Percentiles rank a stretch among this genome's conserved stretches.
These are phyloP conservation scores for Candoia aspera DNA, from an alignment of 2,113 vertebrate genomes.

Conservation along the genomic window DNA sequence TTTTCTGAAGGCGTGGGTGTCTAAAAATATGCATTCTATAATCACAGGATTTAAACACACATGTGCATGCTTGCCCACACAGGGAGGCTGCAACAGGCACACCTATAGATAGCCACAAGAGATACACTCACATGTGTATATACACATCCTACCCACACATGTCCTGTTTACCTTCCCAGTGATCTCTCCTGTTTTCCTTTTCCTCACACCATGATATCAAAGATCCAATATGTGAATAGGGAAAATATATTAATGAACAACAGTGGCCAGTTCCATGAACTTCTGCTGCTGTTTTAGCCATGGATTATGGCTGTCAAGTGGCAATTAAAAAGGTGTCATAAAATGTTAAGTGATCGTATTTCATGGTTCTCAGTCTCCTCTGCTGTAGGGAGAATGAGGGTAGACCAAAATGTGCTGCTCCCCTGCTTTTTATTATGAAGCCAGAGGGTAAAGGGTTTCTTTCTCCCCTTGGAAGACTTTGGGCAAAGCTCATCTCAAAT, in stretches of 20 bases:
- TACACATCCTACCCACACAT: background rate
- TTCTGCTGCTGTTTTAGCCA: slow-evolving; percentile 52
- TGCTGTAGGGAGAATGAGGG: background rate
- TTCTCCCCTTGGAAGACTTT: background rate
- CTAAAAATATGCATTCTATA: background rate
- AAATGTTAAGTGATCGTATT: slow-evolving; percentile 63
- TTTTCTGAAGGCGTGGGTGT: background rate
- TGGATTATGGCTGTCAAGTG: slow-evolving; percentile 61
- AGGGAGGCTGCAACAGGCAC: background rate
- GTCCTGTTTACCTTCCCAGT: background rate
- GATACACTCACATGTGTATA: background rate
- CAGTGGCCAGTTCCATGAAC: slow-evolving; percentile 52
- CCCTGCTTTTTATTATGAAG: background rate
- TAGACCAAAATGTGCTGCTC: slow-evolving; percentile 18
- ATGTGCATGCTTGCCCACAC: background rate
- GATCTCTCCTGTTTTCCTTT: background rate
- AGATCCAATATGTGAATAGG: background rate
- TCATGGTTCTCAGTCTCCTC: slow-evolving; percentile 42
- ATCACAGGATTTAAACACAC: background rate
- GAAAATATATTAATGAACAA: slow-evolving; percentile 44
- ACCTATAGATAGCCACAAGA: background rate
- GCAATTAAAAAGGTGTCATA: slow-evolving; percentile 67
- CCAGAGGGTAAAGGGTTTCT: background rate
- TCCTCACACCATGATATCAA: background rate
- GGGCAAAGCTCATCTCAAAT: background rate